Conservation (phyloP, 2,797 vertebrate genomes). For the Macroramphosus scolopax region DNA sequence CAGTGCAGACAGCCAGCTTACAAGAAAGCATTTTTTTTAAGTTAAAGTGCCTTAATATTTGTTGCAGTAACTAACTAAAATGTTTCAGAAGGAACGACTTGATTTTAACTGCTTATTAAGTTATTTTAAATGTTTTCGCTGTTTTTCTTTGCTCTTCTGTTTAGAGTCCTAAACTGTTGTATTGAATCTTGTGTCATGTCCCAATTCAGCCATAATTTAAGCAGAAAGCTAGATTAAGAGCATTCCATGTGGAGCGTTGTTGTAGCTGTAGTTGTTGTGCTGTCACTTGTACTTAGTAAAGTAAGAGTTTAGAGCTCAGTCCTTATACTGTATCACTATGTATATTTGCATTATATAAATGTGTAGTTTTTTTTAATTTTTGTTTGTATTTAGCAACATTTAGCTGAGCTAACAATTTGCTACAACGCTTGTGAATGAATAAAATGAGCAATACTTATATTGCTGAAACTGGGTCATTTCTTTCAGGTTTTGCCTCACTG, state of each 20-base stretch:
- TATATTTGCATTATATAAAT: conserved; percentile 62
- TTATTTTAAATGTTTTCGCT: conserved; percentile 55
- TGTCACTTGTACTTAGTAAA: conserved; percentile 59
- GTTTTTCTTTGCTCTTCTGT: conserved; percentile 54
- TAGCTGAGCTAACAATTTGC: conserved; percentile 69
- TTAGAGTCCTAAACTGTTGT: conserved; percentile 42
- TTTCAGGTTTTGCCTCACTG: conserved; percentile 10
- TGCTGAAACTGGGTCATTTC: conserved; percentile 59
- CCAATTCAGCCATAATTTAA: conserved; percentile 38
- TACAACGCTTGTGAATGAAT: conserved; percentile 73
- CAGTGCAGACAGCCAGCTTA: conserved; percentile 49
- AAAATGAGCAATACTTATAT: conserved; percentile 75
- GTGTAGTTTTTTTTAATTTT: conserved; percentile 59
- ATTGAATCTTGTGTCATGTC: conserved; percentile 54
- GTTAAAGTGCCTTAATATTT: conserved; percentile 78
- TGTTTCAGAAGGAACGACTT: conserved; percentile 56
- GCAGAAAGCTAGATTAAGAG: conserved; percentile 37
- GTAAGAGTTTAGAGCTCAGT: conserved; percentile 53
- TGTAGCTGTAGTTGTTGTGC: conserved; percentile 63
- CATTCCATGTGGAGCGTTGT: conserved; percentile 56
- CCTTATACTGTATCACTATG: conserved; percentile 50
- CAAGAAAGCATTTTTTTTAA: conserved; percentile 64
- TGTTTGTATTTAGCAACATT: conserved; percentile 61
- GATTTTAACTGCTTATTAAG: conserved; percentile 41
- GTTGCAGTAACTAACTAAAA: conserved; percentile 64